Base-by-base conservation (phyloP, 2,888 invertebrate genomes). In the Pyrocoelia pectoralis region DNA sequence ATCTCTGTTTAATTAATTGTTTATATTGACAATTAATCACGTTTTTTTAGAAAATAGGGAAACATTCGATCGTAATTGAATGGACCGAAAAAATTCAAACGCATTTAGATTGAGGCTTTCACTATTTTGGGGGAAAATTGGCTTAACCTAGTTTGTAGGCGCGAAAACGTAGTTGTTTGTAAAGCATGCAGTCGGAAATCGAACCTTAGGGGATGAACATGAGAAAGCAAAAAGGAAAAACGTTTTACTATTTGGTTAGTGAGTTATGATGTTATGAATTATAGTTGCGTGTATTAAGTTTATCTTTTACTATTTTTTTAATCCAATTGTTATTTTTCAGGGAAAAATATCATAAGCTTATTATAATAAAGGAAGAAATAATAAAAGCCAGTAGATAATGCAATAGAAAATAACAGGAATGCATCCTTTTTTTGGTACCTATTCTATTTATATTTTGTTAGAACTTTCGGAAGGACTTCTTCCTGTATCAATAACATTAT, bases 1-100 rank as follows among this genome's bases (percentile, higher is more conserved):
- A 62, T 57, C 59, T 69, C 68, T 67, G 65, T 62, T 49, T 17
- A 46, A 46, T 46, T 17, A 46, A 46, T 46, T 46, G n/a, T 46
- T 46, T 46, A 46, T 46, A 43, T 46, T 17, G 43, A 29, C 9
- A 14, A 51, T 17, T 24, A 43, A 14, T 43, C 15, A 43, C 43
- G n/a, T n/a, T n/a, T n/a, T n/a, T n/a, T n/a, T n/a, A n/a, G 9
- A 8, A 24, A 24, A 5, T 24, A 24, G 24, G 24, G 24, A 24
- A 24, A n/a, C n/a, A n/a, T n/a, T n/a, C n/a, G n/a, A n/a, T 24
- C 24, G 24, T 5, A 24, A 5, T 24, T 24, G 3, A 24, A 24
- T 3, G 8, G 24, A 5, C 8, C 8, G 8, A 24, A 24, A 24
- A 24, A 24, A 8, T 24, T 24, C 24, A 24, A 8, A 13, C 13